Conservation (phyloP, 2,888 invertebrate species). For the Omphaloscelis lunosa region DNA sequence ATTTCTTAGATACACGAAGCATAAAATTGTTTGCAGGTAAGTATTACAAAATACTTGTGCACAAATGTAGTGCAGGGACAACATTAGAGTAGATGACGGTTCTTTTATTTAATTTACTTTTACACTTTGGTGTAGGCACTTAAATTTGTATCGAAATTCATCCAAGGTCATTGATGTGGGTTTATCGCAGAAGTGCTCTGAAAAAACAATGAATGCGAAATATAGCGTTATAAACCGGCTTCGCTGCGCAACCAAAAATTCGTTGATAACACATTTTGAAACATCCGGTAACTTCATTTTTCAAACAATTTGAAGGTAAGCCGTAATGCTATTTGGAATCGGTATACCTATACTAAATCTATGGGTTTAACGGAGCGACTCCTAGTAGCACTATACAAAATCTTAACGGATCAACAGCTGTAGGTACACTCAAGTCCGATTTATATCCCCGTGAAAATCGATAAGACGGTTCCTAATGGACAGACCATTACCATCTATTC, state of each 20-base stretch:
- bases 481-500: no score
- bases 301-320: no score
- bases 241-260: conserved; percentile 29
- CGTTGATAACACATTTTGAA: conserved; percentile 39
- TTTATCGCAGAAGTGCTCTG: conserved; percentile 20
- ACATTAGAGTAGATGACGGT: not conserved
- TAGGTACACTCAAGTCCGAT: no score
- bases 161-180: conserved; percentile 30
- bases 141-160: conserved; percentile 33
- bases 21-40: conserved; percentile 46
- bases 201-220: conserved; percentile 38
- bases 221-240: conserved; percentile 32
- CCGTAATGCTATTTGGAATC: no score
- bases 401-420: no score
- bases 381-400: no score
- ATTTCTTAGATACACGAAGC: conserved; percentile 53
- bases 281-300: no score
- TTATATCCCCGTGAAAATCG: no score
- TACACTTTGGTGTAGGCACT: not conserved
- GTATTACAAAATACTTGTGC: conserved; percentile 5
- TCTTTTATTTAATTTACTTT: no score
- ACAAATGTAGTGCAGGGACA: not conserved
- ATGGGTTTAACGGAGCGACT: no score
- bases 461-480: no score
- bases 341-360: no score